phyloP scores from a whole-genome alignment of 2,113 vertebrate species.

The Neogobius melanostomus region DNA sequence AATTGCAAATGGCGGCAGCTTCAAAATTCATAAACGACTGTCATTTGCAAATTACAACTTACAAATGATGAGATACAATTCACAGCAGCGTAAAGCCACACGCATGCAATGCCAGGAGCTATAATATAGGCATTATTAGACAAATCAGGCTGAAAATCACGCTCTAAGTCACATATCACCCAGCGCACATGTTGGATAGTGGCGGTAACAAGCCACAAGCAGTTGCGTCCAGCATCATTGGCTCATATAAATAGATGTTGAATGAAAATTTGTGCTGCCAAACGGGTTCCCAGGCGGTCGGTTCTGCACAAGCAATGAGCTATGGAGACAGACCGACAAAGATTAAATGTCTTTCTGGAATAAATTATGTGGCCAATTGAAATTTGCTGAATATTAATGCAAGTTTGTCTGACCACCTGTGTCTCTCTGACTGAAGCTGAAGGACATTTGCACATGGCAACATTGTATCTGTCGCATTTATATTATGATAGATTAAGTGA shows the following conservation, averaged over 20 bases:
- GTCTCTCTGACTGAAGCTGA: not conserved
- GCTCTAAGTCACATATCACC: not conserved
- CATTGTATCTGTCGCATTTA: not conserved
- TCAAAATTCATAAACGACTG: not conserved
- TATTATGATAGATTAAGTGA: too few species aligned
- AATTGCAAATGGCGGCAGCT: constrained; percentile 1
- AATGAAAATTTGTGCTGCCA: not conserved
- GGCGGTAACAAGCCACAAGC: not conserved
- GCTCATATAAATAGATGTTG: not conserved
- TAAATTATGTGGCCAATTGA: not conserved
- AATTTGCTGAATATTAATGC: not conserved
- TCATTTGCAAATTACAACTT: constrained; percentile 2
- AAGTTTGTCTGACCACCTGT: not conserved
- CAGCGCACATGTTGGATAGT: constrained; percentile 1
- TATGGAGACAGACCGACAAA: not conserved
- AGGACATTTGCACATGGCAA: not conserved
- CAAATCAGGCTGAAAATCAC: not conserved
- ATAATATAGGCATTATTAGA: not conserved
- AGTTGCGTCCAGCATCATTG: not conserved
- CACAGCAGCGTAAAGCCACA: not conserved
- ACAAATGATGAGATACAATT: constrained; percentile 6
- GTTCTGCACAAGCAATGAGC: not conserved
- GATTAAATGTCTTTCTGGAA: not conserved
- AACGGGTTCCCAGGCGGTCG: not conserved
- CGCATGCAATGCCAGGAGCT: not conserved